Evolutionary conservation across 2,888 invertebrate genomes (phyloP), one percentile per base, ranked within the genome.

Genomic region (Euclidia mi): DNA sequence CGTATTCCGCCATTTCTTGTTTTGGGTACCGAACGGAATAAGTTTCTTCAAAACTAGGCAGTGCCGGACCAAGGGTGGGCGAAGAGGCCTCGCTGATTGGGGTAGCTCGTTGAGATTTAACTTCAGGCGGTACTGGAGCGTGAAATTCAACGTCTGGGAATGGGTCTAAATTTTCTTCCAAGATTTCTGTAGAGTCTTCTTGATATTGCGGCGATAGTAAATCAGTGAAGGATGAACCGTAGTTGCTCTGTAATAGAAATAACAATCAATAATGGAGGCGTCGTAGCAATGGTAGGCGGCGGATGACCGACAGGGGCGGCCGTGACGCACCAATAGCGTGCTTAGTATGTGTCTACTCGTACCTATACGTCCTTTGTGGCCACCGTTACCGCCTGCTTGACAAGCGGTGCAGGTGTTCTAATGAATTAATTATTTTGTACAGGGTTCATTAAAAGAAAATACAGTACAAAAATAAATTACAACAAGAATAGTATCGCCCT

Each of bases 41-140:
- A 20, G 97, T 98, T 92, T 98, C 98, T 94, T 98, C 97, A 93
- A 98, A 98, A 92, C 98, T 98, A 65, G 98, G 98, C 80, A 98
- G 90, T 41, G 97, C 96, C 40, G 96, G 96, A 73, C 96, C 95
- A 14, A 88, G 86, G 10, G 85, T 92, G 11, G 92, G 94, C 53
- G 94, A 94, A 32, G 91, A 88, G 32, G 92, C 87, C 69, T 90
- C 93, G 72, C 94, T 94, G 58, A 92, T 82, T 42, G 94, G 91
- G 35, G 92, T 92, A 15, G 86, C 78, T 11, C 92, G 85, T 41
- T 92, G 92, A 38, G 91, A 89, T 76, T 94, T 94, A 31, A 89
- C 67, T 84, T 94, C 94, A 48, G 87, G 89, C 32, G 87, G 90
- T 47, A 91, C 70, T 12, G 93, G 94, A 45, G 93, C 92, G 82